Evolutionary conservation across 2,888 invertebrate genomes (phyloP), one percentile per base, ranked within the genome.

Genomic region (Andrena hattorfiana): DNA sequence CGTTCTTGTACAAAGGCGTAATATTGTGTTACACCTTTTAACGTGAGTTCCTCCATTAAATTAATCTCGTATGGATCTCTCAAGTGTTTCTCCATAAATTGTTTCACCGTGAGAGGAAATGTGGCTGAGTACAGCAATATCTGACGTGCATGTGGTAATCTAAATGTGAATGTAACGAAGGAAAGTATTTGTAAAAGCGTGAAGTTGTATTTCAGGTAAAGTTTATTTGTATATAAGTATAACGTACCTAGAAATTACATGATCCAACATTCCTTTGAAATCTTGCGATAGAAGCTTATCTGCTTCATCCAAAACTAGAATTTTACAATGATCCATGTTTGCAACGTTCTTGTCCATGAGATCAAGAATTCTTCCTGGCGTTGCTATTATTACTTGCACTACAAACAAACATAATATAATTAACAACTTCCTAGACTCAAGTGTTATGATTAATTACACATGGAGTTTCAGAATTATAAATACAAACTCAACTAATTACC

Each of bases 1-100:
- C 99, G 97, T 95, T 99, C 99, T 95, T 99, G 99, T 86, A 99
- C 99, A 95, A 99, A 99, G 93, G 99, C 99, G 95, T 99, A 99
- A 96, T 99, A 99, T 95, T 99, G 99, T 92, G 99, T 99, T 88
- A 99, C 99, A 94, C 99, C 99, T 94, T 99, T 99, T 86, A 99
- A 95, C 86, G 99, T 99, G 92, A 99, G 95, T 94, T 99, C 99
- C 94, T 99, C 99, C 99, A 99, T 99, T 93, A 99, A 96, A 95
- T 99, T 99, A 92, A 99, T 99, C 95, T 99, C 99, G 94, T 99
- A 99, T n/a, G 99, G 99, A 94, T 98, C 97, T 93, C 97, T 96
- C 95, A 99, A 96, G 94, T 99, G 99, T 95, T 99, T 99, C 94
- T 98, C 97, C 99, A 99, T 99, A 94, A 99, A 99, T 94, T 99